Evolutionary conservation across 1,140 invertebrate species (phyloP), one percentile per base, ranked within the genome.

Genomic region (Plectus sambesii): DNA sequence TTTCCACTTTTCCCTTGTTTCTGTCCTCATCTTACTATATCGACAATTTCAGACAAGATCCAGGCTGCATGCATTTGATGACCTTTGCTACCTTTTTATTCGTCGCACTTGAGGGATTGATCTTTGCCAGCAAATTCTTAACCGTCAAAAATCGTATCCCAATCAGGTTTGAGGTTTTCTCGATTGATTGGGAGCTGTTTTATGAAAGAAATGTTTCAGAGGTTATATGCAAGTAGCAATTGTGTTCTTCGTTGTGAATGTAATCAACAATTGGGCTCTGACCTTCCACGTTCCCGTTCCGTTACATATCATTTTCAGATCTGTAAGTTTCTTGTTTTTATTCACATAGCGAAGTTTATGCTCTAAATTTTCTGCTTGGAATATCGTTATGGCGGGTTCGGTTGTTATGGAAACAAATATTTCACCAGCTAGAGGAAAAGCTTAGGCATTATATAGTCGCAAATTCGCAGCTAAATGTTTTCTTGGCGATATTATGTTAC

Each of bases 281-380:
- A 81, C 84, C 66, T 97, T 90, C 63, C 92, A 96, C 66, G 92
- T 99, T 64, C 82, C 92, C 0, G 92, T 98, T 81, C 90, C 93
- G 6, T 73, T 98, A 3, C 92, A 97, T 69, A 94, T 99, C 82
- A 97, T 98, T 68, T 97, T 98, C 69, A 78, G 90, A 75, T 82
- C 92, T 29, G 85, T 87, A 75, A 79, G 81, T 79, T 55, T 46
- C 42, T 26, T 25, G 35, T 23, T 30, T 17, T 45, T 12, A 15
- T 25, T 35, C 15, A 39, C 37, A 38, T 41, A 20, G 49, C 19
- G 20, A 53, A 12, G 30, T n/a, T 45, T 36, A 30, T 38, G 29
- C 30, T 26, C 29, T 20, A 45, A 42, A 15, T 26, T 22, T 36
- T 39, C 23, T 33, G 19, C 20, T 39, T 53, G 25, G 30, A 37